Percentiles rank a stretch among this genome's conserved stretches.
phyloP scores from a whole-genome alignment of 2,113 vertebrate genomes.

The Hippocampus comes region DNA sequence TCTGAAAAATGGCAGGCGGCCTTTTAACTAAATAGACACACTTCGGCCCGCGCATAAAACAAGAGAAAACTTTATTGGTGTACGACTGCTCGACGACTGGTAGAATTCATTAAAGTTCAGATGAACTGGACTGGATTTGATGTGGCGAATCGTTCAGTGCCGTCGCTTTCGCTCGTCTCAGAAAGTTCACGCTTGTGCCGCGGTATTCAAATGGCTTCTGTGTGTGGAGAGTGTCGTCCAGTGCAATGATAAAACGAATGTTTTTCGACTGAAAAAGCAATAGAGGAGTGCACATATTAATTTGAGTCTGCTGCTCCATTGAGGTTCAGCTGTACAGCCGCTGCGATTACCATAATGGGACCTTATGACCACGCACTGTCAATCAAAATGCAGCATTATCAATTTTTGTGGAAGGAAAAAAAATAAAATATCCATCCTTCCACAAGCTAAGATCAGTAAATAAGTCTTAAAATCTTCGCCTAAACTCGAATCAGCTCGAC shows the following conservation, averaged over 20 bases:
- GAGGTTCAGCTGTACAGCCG: not conserved
- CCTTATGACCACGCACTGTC: not conserved
- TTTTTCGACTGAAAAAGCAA: not conserved
- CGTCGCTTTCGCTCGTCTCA: not conserved
- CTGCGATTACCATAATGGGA: not conserved
- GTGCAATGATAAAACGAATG: not conserved
- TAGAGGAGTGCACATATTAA: not conserved
- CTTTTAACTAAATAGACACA: constrained; percentile 73
- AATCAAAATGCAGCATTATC: not conserved
- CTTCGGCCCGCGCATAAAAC: constrained; percentile 56
- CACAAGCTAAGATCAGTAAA: not conserved
- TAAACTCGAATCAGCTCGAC: not conserved
- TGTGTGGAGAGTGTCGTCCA: not conserved
- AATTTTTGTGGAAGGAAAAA: not conserved
- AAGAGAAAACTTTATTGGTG: constrained; percentile 57
- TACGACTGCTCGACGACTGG: constrained; percentile 4
- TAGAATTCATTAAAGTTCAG: constrained; percentile 33
- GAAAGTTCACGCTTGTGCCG: not conserved
- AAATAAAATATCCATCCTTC: not conserved
- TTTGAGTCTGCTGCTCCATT: not conserved
- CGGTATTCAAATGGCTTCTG: not conserved
- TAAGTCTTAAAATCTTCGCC: not conserved
- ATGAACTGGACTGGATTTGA: not conserved
- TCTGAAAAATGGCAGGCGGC: constrained; percentile 69
- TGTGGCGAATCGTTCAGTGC: not conserved